Evolutionary conservation across 2,888 invertebrate species (phyloP), one percentile per base, ranked within the genome.

Genomic region (Athalia cordata): DNA sequence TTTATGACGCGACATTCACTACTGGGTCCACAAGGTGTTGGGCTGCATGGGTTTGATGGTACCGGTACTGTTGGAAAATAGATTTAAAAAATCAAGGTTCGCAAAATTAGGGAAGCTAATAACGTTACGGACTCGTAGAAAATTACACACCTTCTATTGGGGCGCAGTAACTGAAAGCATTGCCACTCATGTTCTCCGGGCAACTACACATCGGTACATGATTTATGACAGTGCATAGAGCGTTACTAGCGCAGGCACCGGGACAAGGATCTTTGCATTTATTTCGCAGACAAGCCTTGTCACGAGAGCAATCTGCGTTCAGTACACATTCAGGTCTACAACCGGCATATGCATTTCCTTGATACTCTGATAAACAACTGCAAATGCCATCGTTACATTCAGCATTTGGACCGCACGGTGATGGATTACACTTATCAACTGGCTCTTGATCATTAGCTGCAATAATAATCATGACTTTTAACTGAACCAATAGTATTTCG

Each of bases 241-340:
- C 94, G 86, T 93, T 94, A 74, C 92, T 88, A 43, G 95, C 96
- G 87, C 96, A 96, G 85, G 94, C 94, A 81, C 94, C 94, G 45
- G 93, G 92, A 85, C 96, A 96, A 5, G 96, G 96, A 89, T 96
- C 93, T 11, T 93, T 89, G 86, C 96, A 96, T 90, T 95, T 95
- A 79, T 94, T 94, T 81, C 93, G 92, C 47, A 94, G 91, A 87
- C 96, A 96, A 11, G 96, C 94, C 85, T 93, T 93, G 85, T 94
- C 93, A 77, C 92, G 89, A 3, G 94, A 90, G 88, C 96, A 96
- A 85, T 96, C 96, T 0, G 93, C 92, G 87, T 94, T 96, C 5
- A 94, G 88, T 2, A 95, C 92, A 89, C 96, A 96, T 90, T 95
- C 95, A 3, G 95, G 95, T 82, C 95, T 92, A 87, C 95, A 95